Evolutionary conservation across 2,797 vertebrate species (phyloP).

Genomic region (Melanotaenia parkinsoni): DNA sequence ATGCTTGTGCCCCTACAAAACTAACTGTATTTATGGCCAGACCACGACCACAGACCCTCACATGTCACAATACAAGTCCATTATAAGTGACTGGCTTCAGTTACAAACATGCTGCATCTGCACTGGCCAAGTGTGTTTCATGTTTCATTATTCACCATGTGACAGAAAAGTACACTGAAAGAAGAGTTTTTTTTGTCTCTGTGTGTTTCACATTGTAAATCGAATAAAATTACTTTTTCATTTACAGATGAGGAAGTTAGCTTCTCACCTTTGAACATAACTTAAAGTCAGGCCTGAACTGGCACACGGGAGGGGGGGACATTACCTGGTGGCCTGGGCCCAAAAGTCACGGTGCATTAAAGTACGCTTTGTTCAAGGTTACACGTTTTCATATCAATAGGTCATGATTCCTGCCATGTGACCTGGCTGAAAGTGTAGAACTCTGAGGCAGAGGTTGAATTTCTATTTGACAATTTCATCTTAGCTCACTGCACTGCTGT

Average conservation of each 20-base stretch:
- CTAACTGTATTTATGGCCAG: neutral
- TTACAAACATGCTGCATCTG: conserved; percentile 17
- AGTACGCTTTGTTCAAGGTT: no score
- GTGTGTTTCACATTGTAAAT: neutral
- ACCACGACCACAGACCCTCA: conserved; percentile 20
- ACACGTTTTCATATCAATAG: no score
- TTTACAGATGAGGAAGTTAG: neutral
- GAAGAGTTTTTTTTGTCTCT: neutral
- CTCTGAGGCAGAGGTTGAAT: conserved; percentile 26
- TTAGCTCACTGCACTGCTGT: conserved; percentile 44
- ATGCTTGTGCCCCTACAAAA: no score
- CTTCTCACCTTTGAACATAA: neutral
- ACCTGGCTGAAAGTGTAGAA: neutral
- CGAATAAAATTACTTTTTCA: neutral
- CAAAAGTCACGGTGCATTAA: no score
- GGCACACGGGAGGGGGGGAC: no score
- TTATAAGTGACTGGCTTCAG: conserved; percentile 6
- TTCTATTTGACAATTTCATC: conserved; percentile 48
- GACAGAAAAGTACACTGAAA: neutral
- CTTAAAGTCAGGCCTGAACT: no score
- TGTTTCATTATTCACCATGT: conserved; percentile 8
- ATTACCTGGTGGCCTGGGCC: no score
- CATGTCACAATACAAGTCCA: conserved; percentile 6
- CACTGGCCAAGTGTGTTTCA: conserved; percentile 8
- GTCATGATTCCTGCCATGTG: neutral